These are phyloP conservation scores for Rhinoderma darwinii DNA, from an alignment of 2,113 vertebrate genomes.

Conservation along the genomic window DNA sequence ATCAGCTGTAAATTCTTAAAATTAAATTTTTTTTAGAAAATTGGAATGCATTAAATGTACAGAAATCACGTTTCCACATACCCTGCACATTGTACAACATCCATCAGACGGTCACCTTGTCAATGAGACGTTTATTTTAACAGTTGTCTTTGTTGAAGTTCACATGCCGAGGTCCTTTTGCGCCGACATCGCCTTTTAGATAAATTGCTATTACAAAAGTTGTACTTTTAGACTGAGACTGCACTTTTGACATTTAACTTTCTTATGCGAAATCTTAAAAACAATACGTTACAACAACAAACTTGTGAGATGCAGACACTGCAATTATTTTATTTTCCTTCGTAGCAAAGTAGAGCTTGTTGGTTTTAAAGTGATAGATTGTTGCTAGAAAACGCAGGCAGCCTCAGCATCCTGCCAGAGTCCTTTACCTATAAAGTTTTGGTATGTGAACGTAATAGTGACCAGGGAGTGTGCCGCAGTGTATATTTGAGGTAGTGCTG, in stretches of 20 bases:
- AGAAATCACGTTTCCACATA: background rate
- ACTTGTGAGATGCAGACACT: background rate
- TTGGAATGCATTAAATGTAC: too few relatives aligned
- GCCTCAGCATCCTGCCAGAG: background rate
- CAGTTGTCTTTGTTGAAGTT: conserved; percentile 4
- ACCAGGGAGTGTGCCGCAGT: too few relatives aligned
- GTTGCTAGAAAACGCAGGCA: background rate
- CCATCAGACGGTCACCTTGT: background rate
- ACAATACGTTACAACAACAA: background rate
- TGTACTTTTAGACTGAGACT: background rate
- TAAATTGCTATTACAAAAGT: conserved; percentile 14
- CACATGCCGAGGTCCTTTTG: background rate
- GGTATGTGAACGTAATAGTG: background rate
- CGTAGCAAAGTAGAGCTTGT: background rate
- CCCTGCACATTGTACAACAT: background rate
- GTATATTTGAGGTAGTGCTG: too few relatives aligned
- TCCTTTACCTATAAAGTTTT: background rate
- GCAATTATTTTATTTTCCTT: background rate
- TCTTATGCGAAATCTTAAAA: conserved; percentile 16
- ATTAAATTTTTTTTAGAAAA: too few relatives aligned
- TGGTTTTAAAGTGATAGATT: background rate
- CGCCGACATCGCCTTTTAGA: background rate
- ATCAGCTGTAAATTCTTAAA: too few relatives aligned
- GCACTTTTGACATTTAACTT: conserved; percentile 2
- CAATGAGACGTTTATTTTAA: background rate